A percentile compares a stretch with the other conserved stretches of the same genome.
phyloP scores from a whole-genome alignment of 2,797 vertebrate species.

The Crax fasciolata region DNA sequence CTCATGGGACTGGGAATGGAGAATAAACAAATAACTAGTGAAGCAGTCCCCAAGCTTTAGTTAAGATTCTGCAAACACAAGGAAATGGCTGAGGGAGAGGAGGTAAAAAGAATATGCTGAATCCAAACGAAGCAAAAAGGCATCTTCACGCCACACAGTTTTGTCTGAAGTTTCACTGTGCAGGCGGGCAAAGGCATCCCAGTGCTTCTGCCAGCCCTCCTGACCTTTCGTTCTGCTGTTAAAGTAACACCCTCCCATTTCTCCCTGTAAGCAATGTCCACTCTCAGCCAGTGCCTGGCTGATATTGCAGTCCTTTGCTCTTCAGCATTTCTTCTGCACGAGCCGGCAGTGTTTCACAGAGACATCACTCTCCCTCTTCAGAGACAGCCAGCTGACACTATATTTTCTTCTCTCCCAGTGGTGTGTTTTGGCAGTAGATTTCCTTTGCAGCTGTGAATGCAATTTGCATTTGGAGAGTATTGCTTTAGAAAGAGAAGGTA shows the following conservation, averaged over 20 bases:
- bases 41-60: not conserved
- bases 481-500: constrained; percentile 57
- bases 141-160: not conserved
- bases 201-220: not conserved
- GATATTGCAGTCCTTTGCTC: not conserved
- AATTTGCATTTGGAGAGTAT: constrained; percentile 59
- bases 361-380: constrained; percentile 16
- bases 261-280: not conserved
- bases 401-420: constrained; percentile 58
- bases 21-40: constrained; percentile 30
- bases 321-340: constrained; percentile 41
- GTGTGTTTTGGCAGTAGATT: constrained; percentile 72
- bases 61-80: constrained; percentile 7
- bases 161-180: not conserved
- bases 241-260: not conserved
- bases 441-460: constrained; percentile 71
- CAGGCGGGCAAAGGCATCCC: not conserved
- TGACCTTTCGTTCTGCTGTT: not conserved
- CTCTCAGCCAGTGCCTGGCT: not conserved
- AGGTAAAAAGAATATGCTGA: not conserved
- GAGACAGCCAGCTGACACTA: constrained; percentile 70
- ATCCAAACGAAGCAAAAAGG: not conserved
- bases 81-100: not conserved
- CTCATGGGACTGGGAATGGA: not conserved
- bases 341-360: constrained; percentile 33